These are phyloP conservation scores for Brachyrhaphis roseni DNA, from an alignment of 2,797 vertebrate genomes.

Conservation along the genomic window DNA sequence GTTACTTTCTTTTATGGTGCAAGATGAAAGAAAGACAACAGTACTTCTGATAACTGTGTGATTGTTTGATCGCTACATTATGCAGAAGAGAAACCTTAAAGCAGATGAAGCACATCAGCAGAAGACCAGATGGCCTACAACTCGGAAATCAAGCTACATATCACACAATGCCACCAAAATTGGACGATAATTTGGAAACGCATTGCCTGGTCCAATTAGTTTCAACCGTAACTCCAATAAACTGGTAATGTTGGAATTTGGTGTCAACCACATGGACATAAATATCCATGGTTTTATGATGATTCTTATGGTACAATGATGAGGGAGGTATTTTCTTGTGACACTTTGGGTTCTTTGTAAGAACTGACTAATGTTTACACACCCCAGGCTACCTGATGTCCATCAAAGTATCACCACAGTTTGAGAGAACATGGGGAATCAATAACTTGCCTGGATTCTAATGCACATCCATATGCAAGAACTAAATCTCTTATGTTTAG, in stretches of 20 bases:
- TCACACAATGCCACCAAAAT: not conserved
- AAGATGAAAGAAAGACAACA: not conserved
- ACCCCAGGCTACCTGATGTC: not conserved
- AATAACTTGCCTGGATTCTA: not conserved
- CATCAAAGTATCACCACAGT: not conserved
- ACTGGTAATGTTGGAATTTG: not conserved
- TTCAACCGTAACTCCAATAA: not conserved
- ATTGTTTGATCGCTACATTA: not conserved
- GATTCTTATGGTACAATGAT: not conserved
- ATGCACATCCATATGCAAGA: not conserved
- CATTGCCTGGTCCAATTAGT: not conserved
- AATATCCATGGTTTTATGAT: not conserved
- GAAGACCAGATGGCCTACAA: not conserved
- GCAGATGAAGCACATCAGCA: not conserved
- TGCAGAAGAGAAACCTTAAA: not conserved
- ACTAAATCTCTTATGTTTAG: not conserved
- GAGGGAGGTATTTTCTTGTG: not conserved
- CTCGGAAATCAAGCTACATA: not conserved
- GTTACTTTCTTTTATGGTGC: not conserved
- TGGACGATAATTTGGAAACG: not conserved
- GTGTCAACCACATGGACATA: not conserved
- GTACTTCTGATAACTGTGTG: not conserved
- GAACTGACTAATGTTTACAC: not conserved
- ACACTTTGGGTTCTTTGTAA: not conserved
- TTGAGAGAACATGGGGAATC: not conserved